phyloP scores from a whole-genome alignment of 2,888 invertebrate genomes.

The Trichopria drosophilae region DNA sequence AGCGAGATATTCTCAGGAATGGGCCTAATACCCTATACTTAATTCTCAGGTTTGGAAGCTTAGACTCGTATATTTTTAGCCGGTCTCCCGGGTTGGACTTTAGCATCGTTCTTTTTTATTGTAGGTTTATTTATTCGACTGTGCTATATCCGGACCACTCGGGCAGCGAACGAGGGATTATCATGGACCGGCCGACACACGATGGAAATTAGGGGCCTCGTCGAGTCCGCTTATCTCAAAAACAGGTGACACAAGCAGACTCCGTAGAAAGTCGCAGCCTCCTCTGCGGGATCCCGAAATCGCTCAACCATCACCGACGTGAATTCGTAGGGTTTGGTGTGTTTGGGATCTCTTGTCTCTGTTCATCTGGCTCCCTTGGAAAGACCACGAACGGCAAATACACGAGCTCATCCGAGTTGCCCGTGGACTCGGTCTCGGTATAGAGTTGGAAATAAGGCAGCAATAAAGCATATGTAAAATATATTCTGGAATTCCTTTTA shows the following conservation, averaged over 20 bases:
- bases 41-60: too few species aligned
- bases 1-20: too few species aligned
- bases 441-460: conserved; percentile 56
- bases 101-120: too few species aligned
- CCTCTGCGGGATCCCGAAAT: conserved; percentile 24
- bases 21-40: too few species aligned
- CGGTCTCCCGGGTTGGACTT: too few species aligned
- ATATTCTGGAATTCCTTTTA: conserved; percentile 60
- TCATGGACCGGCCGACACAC: conserved; percentile 25
- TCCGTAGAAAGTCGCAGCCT: too few species aligned
- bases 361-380: conserved; percentile 8
- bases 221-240: conserved; percentile 32
- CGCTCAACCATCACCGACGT: too few species aligned
- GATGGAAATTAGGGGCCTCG: conserved; percentile 36
- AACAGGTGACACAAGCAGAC: conserved; percentile 34
- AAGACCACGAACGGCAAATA: conserved; percentile 6
- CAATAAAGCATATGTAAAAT: conserved; percentile 60
- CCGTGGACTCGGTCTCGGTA: conserved; percentile 33
- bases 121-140: too few species aligned
- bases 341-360: conserved; percentile 29
- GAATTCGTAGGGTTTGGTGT: conserved; percentile 26
- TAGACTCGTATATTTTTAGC: too few species aligned
- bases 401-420: too few species aligned
- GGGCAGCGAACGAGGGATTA: conserved; percentile 18
- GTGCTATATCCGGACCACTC: conserved; percentile 19